Base-by-base conservation (phyloP, 2,888 invertebrate species). In the Macrosiphum euphorbiae region DNA sequence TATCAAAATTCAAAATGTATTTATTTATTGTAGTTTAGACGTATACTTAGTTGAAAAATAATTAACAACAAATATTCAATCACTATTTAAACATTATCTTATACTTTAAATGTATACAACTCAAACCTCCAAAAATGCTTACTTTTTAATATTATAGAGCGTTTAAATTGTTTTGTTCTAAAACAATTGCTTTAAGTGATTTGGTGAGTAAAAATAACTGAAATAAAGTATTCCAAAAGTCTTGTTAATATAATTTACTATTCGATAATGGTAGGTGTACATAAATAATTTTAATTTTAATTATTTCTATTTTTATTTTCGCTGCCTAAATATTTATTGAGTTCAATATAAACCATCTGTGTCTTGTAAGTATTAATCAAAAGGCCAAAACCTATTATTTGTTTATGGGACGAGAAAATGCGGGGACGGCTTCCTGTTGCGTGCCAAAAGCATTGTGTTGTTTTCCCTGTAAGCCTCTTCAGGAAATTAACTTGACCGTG, bases 391-490 rank as follows among this genome's bases (percentile, higher is more conserved):
- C 52, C 88, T 55, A 92, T 89, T 92, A 67, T 92, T 88, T 50
- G 61, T 88, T 24, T 16, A 26, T 28, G n/a, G 44, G 24, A 55
- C 16, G 61, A 87, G 28, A 78, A 78, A 28, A 52, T n/a, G 41
- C 28, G n/a, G 50, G 50, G 61, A 41, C 41, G 92, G 84, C 35
- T 92, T 92, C 88, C 92, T 88, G 84, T 92, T 92, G 92, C 92
- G 92, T 92, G 92, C 84, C 84, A n/a, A 92, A 78, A 84, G 78
- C 84, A 89, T 92, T 92, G 92, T 88, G 78, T 88, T 55, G 67
- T 92, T 88, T 92, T 92, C 84, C 50, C 55, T 24, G 11, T 47
- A 78, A 58, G 44, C 55, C 78, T 44, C 84, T 89, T 44, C 41
- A 52, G 50, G 88, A 78, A 92, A 90, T 84, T 92, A 84, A 92